Conservation (phyloP, 2,888 invertebrate species). For the Nemotelus nigrinus region DNA sequence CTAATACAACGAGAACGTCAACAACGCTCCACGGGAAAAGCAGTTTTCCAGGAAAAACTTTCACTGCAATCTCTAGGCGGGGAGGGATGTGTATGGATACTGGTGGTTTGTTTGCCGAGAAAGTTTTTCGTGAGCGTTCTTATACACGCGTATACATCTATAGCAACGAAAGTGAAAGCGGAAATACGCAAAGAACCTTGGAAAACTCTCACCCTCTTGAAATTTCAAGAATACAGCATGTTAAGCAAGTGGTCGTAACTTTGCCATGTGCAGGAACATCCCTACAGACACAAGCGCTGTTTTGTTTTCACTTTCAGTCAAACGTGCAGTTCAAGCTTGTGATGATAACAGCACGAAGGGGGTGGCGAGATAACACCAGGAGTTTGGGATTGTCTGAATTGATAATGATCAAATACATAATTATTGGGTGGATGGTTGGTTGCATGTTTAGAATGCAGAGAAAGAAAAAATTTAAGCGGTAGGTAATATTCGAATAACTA, state of each 20-base stretch:
- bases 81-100: not conserved
- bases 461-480: no score
- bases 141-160: not conserved
- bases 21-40: not conserved
- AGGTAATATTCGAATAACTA: no score
- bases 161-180: slow-evolving; percentile 29
- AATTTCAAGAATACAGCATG: no score
- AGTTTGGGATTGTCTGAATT: no score
- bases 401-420: no score
- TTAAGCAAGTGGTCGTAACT: not conserved
- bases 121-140: not conserved
- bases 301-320: slow-evolving; percentile 12
- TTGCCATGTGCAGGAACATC: not conserved
- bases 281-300: not conserved
- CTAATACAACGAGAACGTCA: not conserved
- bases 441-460: no score
- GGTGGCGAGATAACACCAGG: not conserved
- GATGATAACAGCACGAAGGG: not conserved
- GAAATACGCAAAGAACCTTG: slow-evolving; percentile 21
- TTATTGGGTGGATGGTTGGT: no score
- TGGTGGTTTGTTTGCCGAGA: not conserved
- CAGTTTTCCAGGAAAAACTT: slow-evolving; percentile 38
- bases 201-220: not conserved
- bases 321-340: slow-evolving; percentile 14
- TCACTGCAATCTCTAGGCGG: slow-evolving; percentile 13